These are phyloP conservation scores for Passer montanus DNA, from an alignment of 2,113 vertebrate species.

Conservation along the genomic window DNA sequence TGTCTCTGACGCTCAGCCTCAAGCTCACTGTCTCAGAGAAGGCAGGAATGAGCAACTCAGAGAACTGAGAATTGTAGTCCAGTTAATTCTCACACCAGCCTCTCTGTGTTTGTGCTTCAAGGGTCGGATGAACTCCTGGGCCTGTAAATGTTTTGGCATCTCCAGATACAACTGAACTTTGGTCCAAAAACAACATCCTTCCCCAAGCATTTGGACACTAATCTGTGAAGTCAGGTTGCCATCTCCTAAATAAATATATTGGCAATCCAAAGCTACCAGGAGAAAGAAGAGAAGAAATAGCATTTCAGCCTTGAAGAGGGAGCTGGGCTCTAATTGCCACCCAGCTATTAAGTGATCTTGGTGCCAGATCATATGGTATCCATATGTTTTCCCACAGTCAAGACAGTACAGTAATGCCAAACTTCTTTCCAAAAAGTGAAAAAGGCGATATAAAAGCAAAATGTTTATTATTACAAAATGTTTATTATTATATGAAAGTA, in stretches of 20 bases:
- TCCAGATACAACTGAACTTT: background rate
- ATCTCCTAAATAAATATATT: background rate
- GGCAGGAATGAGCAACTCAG: background rate
- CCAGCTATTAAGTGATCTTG: background rate
- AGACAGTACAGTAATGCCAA: background rate
- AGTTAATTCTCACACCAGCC: background rate
- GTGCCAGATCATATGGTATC: background rate
- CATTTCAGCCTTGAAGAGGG: background rate
- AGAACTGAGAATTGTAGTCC: background rate
- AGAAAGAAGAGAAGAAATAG: background rate
- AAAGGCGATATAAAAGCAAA: background rate
- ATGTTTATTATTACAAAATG: background rate
- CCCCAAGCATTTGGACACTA: background rate
- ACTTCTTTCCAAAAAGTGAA: background rate
- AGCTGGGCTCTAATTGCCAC: background rate
- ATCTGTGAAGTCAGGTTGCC: background rate
- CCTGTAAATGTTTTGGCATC: background rate
- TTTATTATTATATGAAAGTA: background rate
- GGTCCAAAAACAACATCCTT: background rate
- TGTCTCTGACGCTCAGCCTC: background rate
- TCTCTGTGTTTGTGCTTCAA: background rate
- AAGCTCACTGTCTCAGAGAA: background rate
- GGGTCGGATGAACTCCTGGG: background rate
- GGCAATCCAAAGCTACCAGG: background rate
- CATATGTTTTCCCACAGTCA: constrained; percentile 9